These are phyloP conservation scores for Oasisia sp. DNA, from an alignment of 2,888 invertebrate genomes.

Conservation along the genomic window DNA sequence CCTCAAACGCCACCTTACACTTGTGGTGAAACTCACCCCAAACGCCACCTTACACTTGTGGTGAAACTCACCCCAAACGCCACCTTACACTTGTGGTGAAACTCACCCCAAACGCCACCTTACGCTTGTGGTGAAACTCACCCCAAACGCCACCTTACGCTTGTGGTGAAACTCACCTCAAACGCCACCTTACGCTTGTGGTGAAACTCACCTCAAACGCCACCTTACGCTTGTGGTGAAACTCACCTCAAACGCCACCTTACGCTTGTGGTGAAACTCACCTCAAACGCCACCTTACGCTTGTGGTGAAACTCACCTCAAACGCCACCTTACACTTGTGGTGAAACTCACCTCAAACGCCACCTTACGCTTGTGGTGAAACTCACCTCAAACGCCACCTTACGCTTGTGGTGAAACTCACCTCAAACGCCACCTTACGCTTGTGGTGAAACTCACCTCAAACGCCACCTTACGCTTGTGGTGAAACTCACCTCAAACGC, in stretches of 20 bases:
- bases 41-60: constrained; percentile 85
- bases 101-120: constrained; percentile 88
- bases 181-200: constrained; percentile 85
- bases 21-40: constrained; percentile 87
- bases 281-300: constrained; percentile 87
- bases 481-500: constrained; percentile 90
- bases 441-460: constrained; percentile 87
- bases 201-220: constrained; percentile 90
- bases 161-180: constrained; percentile 87
- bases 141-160: constrained; percentile 87
- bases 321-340: constrained; percentile 85
- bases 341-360: constrained; percentile 90
- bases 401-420: constrained; percentile 86
- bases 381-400: constrained; percentile 88
- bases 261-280: constrained; percentile 86
- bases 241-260: constrained; percentile 88
- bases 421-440: constrained; percentile 87
- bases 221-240: constrained; percentile 84
- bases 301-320: constrained; percentile 87
- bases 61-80: constrained; percentile 90
- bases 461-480: constrained; percentile 85
- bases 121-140: constrained; percentile 86
- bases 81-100: constrained; percentile 84
- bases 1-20: constrained; percentile 87
- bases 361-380: constrained; percentile 84